phyloP scores from a whole-genome alignment of 2,888 invertebrate species.

The Tinea semifulvella region DNA sequence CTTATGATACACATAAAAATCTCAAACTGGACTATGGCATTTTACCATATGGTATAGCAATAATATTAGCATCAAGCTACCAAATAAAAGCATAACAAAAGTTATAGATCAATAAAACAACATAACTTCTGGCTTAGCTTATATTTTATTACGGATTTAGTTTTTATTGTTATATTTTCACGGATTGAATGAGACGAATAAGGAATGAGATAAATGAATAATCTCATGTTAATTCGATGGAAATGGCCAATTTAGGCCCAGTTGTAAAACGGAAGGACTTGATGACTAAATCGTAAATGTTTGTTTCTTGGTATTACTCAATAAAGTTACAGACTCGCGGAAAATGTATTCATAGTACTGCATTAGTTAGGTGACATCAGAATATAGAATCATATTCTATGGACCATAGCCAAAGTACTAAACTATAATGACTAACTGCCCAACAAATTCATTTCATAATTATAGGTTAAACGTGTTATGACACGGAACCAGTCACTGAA shows the following conservation, averaged over 20 bases:
- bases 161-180: too few relatives aligned
- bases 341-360: neutral
- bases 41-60: too few relatives aligned
- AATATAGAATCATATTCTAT: neutral
- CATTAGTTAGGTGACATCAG: slow-evolving; percentile 5
- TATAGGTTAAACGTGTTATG: slow-evolving; percentile 15
- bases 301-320: neutral
- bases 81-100: too few relatives aligned
- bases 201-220: too few relatives aligned
- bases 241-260: neutral
- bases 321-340: slow-evolving; percentile 2
- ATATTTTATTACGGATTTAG: too few relatives aligned
- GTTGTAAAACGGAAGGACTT: neutral
- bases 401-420: slow-evolving; percentile 1
- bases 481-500: slow-evolving; percentile 14
- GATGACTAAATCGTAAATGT: neutral
- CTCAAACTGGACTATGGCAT: too few relatives aligned
- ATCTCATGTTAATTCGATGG: neutral
- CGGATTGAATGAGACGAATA: too few relatives aligned
- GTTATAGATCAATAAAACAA: too few relatives aligned
- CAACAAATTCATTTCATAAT: slow-evolving; percentile 7
- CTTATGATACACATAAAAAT: too few relatives aligned
- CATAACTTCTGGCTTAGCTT: too few relatives aligned
- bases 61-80: too few relatives aligned
- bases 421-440: slow-evolving; percentile 5